phyloP scores from a whole-genome alignment of 30 jellyfish, hydroid and myxozoan species.

The Mastigias papua region DNA sequence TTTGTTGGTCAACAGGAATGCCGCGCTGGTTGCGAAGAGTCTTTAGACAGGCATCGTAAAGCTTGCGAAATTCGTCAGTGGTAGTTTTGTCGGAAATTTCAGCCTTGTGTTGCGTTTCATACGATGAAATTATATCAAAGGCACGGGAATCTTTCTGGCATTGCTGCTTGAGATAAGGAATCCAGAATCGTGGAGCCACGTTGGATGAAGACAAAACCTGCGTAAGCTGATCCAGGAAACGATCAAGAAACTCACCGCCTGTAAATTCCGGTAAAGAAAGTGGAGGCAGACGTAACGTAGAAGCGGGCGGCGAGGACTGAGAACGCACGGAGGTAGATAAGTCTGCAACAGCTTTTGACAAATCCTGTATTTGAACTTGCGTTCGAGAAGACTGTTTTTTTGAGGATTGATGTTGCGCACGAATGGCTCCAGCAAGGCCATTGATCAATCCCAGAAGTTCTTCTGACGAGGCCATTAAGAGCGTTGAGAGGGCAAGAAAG shows the following conservation, averaged over 20 bases:
- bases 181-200: constrained; percentile 18
- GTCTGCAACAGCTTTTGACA: neutral
- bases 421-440: too few relatives aligned
- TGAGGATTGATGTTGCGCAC: too few relatives aligned
- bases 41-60: constrained; percentile 19
- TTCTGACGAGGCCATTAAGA: too few relatives aligned
- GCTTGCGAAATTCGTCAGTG: neutral
- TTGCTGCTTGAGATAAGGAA: constrained; percentile 29
- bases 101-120: neutral
- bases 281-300: constrained; percentile 18
- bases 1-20: constrained; percentile 17
- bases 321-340: constrained; percentile 5
- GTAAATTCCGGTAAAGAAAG: constrained; percentile 1
- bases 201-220: constrained; percentile 18
- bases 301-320: neutral
- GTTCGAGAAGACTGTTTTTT: too few relatives aligned
- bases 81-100: neutral
- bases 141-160: constrained; percentile 41
- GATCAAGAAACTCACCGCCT: constrained; percentile 12
- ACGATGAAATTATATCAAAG: constrained; percentile 25
- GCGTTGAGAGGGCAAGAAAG: too few relatives aligned
- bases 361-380: too few relatives aligned
- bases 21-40: constrained; percentile 12
- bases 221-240: constrained; percentile 22
- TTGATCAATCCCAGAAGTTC: too few relatives aligned